phyloP scores from a whole-genome alignment of 2,797 vertebrate genomes.

The Psittacula derbiana region DNA sequence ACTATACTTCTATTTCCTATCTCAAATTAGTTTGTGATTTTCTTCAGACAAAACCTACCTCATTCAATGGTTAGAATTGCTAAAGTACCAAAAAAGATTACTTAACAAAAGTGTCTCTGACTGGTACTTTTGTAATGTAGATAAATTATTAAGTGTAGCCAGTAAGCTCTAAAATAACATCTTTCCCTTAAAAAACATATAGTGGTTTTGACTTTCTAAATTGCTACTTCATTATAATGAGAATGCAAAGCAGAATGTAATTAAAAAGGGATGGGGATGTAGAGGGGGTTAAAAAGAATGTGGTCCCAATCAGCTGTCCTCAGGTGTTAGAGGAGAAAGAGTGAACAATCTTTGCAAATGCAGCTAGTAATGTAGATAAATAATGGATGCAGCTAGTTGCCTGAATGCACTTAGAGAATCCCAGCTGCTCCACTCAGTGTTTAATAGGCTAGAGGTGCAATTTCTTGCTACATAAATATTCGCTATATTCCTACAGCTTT shows the following conservation, averaged over 20 bases:
- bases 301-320: not conserved
- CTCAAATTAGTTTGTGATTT: not conserved
- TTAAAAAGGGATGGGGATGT: not conserved
- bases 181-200: not conserved
- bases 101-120: not conserved
- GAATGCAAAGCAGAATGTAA: not conserved
- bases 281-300: not conserved
- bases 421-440: slow-evolving; percentile 32
- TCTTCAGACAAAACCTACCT: not conserved
- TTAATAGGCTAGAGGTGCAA: slow-evolving; percentile 54
- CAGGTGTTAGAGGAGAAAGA: slow-evolving; percentile 3
- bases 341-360: not conserved
- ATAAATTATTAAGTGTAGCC: not conserved
- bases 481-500: slow-evolving; percentile 1
- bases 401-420: slow-evolving; percentile 43
- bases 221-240: not conserved
- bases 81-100: not conserved
- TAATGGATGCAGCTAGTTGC: slow-evolving; percentile 47
- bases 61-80: not conserved
- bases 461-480: slow-evolving; percentile 65
- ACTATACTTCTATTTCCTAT: not conserved
- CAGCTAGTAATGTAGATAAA: slow-evolving; percentile 43
- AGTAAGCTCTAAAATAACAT: not conserved
- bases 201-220: not conserved
- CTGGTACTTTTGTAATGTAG: not conserved